Evolutionary conservation across 2,113 vertebrate genomes (phyloP).

Genomic region (Etia nguti): DNA sequence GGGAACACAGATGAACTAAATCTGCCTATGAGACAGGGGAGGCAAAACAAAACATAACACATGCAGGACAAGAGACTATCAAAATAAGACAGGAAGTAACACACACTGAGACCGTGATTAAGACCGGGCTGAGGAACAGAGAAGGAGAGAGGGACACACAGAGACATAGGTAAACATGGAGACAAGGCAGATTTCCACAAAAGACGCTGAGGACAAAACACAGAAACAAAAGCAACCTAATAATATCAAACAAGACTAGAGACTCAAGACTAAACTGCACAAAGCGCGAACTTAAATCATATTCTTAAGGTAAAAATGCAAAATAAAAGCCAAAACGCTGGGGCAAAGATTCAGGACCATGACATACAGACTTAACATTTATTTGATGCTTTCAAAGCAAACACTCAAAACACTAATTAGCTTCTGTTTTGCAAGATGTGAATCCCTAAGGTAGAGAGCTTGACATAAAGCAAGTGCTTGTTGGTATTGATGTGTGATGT

Average conservation of each 20-base stretch:
- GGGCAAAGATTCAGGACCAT: not conserved
- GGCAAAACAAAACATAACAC: not conserved
- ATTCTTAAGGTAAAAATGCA: not conserved
- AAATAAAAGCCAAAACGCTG: not conserved
- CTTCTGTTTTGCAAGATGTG: constrained; percentile 24
- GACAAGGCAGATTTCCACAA: not conserved
- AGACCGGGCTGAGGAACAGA: not conserved
- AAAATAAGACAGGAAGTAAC: not conserved
- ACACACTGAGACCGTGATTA: not conserved
- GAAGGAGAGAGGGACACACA: not conserved
- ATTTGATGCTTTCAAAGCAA: not conserved
- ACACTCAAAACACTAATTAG: not conserved
- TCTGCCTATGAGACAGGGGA: not conserved
- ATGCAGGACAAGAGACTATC: not conserved
- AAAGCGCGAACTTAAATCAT: not conserved
- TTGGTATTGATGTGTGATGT: constrained; percentile 52
- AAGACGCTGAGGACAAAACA: not conserved
- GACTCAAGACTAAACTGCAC: not conserved
- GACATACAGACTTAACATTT: not conserved
- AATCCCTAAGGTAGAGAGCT: constrained; percentile 41
- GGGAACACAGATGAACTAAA: too few species aligned
- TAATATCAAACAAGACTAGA: not conserved
- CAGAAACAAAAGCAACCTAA: not conserved
- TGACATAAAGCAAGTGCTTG: constrained; percentile 26
- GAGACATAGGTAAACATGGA: not conserved